Percentiles rank a stretch among this genome's conserved stretches.
Evolutionary conservation across 2,113 vertebrate species (phyloP).

Genomic region (Phycodurus eques): DNA sequence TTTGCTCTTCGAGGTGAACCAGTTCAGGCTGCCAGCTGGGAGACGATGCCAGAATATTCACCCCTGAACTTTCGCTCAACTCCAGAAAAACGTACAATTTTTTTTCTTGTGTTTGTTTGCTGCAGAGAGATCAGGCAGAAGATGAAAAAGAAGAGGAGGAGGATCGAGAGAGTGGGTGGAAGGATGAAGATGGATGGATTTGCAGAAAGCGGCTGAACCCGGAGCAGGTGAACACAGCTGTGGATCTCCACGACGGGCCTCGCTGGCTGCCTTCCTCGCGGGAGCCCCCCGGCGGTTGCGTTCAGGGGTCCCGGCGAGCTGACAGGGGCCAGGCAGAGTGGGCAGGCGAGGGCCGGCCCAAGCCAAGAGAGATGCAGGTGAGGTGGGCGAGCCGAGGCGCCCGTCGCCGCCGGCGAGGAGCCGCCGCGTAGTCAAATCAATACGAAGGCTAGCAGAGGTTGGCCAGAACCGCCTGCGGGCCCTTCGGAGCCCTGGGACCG

Average conservation of each 20-base stretch:
- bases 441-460: constrained; percentile 78
- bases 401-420: constrained; percentile 73
- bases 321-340: constrained; percentile 69
- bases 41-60: constrained; percentile 70
- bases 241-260: constrained; percentile 72
- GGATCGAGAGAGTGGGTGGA: constrained; percentile 67
- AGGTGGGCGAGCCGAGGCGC: constrained; percentile 66
- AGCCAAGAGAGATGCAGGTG: constrained; percentile 74
- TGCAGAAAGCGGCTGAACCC: constrained; percentile 69
- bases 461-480: constrained; percentile 72
- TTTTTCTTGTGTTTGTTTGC: constrained; percentile 68
- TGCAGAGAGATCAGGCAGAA: constrained; percentile 58
- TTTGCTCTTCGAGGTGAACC: constrained; percentile 65
- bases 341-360: constrained; percentile 64
- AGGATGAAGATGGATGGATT: constrained; percentile 52
- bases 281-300: constrained; percentile 50
- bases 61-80: constrained; percentile 64
- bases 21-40: constrained; percentile 69
- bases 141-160: constrained; percentile 59
- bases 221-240: constrained; percentile 78
- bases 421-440: constrained; percentile 75
- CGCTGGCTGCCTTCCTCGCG: constrained; percentile 67
- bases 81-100: constrained; percentile 70
- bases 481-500: constrained; percentile 68
- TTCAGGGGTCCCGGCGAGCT: constrained; percentile 64